Conservation (phyloP, 2,113 vertebrate species). For the Psilopsiagon aurifrons region DNA sequence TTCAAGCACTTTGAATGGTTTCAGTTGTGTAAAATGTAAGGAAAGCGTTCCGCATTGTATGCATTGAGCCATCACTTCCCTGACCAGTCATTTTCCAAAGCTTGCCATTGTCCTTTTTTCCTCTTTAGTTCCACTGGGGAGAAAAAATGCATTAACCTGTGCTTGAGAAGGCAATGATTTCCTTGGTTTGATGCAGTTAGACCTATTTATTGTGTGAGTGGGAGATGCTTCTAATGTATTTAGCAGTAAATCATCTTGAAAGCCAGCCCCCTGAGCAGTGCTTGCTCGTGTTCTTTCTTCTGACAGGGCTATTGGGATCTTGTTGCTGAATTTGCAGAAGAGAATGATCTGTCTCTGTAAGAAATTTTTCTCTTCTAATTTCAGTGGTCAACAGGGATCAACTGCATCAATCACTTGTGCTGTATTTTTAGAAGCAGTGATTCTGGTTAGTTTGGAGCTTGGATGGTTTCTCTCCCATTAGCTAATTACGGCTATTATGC, state of each 20-base stretch:
- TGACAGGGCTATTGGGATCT: conserved; percentile 8
- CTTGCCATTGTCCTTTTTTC: neutral
- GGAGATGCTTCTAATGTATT: neutral
- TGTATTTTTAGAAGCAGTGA: neutral
- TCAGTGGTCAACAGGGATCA: neutral
- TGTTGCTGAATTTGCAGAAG: conserved; percentile 21
- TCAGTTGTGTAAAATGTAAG: neutral
- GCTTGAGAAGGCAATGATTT: neutral
- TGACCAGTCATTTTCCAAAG: neutral
- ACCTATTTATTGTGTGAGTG: conserved; percentile 1
- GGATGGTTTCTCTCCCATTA: neutral
- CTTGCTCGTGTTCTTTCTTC: neutral
- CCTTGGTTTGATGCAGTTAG: conserved; percentile 38
- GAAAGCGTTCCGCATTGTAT: neutral
- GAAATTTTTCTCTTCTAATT: neutral
- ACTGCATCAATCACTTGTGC: neutral
- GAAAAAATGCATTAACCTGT: neutral
- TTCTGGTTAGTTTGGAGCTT: neutral
- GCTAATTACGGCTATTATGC: conserved; percentile 36
- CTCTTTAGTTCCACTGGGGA: neutral
- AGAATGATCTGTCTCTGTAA: neutral
- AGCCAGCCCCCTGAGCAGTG: neutral
- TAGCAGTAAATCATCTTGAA: neutral
- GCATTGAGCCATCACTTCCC: neutral
- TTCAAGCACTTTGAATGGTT: neutral